Conservation (phyloP, 2,888 invertebrate genomes). For the Hipparchia sbordonii region DNA sequence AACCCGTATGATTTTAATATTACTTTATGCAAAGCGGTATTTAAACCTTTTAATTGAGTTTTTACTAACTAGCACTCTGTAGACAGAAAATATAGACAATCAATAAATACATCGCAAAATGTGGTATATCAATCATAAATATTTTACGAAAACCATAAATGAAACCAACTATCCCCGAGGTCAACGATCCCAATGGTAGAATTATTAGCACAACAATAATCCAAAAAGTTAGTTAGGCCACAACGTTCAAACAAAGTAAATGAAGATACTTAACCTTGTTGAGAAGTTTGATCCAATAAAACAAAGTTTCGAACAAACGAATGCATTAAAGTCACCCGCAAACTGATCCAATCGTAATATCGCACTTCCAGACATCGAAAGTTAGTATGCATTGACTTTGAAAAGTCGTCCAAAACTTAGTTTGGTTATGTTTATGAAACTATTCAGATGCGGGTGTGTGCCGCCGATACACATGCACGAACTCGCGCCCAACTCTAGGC, state of each 20-base stretch:
- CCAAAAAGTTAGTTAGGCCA: constrained; percentile 50
- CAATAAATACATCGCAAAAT: not conserved
- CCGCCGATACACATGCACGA: constrained; percentile 81
- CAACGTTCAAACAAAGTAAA: constrained; percentile 57
- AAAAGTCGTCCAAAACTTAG: constrained; percentile 83
- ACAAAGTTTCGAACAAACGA: constrained; percentile 80
- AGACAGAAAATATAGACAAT: not conserved
- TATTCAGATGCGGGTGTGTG: constrained; percentile 81
- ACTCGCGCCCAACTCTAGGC: constrained; percentile 81
- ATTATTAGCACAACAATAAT: constrained; percentile 41
- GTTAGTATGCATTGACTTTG: constrained; percentile 84
- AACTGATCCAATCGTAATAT: constrained; percentile 82
- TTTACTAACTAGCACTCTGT: not conserved
- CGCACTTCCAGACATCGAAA: constrained; percentile 80
- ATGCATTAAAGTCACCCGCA: constrained; percentile 79
- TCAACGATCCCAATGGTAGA: constrained; percentile 31
- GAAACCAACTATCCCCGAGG: constrained; percentile 19
- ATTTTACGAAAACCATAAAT: not conserved
- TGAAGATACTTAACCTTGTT: constrained; percentile 71
- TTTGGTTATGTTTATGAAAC: constrained; percentile 83
- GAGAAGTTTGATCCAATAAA: constrained; percentile 75
- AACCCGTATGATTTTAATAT: not conserved
- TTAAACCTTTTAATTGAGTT: not conserved
- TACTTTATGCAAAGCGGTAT: not conserved
- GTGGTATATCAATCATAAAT: too few species aligned